A percentile compares a stretch with the other conserved stretches of the same genome.
These are phyloP conservation scores for Hofmannophila pseudospretella DNA, from an alignment of 2,888 invertebrate species.

Conservation along the genomic window DNA sequence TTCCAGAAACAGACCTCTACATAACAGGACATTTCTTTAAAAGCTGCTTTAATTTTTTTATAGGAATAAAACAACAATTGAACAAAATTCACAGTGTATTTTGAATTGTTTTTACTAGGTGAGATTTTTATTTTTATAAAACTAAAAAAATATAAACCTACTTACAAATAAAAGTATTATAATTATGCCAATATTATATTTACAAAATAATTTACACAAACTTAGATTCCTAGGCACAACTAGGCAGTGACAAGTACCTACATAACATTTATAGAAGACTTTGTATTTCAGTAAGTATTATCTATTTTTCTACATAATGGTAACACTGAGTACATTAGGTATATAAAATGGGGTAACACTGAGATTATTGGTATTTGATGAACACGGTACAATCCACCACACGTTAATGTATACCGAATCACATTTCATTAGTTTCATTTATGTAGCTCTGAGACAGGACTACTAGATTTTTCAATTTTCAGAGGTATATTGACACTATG, in stretches of 20 bases:
- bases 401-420: slow-evolving; percentile 19
- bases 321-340: slow-evolving; percentile 31
- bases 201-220: slow-evolving; percentile 64
- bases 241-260: slow-evolving; percentile 54
- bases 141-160: slow-evolving; percentile 34
- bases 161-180: slow-evolving; percentile 18
- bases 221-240: slow-evolving; percentile 33
- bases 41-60: too few relatives aligned
- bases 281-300: not conserved
- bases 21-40: too few relatives aligned
- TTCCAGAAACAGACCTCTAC: too few relatives aligned
- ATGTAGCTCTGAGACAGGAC: too few relatives aligned
- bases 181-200: slow-evolving; percentile 52
- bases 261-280: too few relatives aligned
- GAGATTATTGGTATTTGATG: slow-evolving; percentile 19
- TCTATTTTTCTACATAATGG: slow-evolving; percentile 28
- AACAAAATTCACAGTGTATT: slow-evolving; percentile 29
- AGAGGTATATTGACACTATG: too few relatives aligned
- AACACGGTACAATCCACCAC: too few relatives aligned
- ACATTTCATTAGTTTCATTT: too few relatives aligned
- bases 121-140: slow-evolving; percentile 41
- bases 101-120: slow-evolving; percentile 44
- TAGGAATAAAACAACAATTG: slow-evolving; percentile 34
- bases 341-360: slow-evolving; percentile 16
- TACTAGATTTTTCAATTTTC: too few relatives aligned